Conservation (phyloP, 2,113 vertebrate genomes). For the Cariama cristata region DNA sequence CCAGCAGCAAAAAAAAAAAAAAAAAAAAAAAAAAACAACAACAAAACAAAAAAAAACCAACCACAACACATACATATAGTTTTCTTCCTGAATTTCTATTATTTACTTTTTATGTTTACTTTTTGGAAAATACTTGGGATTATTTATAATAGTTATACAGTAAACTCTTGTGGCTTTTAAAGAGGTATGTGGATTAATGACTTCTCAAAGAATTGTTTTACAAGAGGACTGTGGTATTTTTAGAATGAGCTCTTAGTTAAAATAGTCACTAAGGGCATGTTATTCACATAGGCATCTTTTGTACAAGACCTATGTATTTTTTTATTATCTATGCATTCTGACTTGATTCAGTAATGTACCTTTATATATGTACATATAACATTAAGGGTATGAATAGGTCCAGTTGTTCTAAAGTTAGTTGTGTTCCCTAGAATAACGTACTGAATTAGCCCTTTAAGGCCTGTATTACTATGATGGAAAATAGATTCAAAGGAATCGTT, state of each 20-base stretch:
- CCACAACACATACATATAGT: too few relatives aligned
- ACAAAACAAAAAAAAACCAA: not conserved
- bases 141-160: not conserved
- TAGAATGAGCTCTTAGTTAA: slow-evolving; percentile 19
- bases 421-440: not conserved
- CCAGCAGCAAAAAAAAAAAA: not conserved
- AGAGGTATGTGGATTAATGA: not conserved
- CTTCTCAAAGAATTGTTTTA: slow-evolving; percentile 31
- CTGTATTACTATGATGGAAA: not conserved
- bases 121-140: not conserved
- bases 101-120: not conserved
- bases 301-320: not conserved
- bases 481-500: slow-evolving; percentile 29
- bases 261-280: not conserved
- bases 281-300: not conserved
- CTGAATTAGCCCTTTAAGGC: slow-evolving; percentile 16
- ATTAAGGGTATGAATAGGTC: not conserved
- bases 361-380: not conserved
- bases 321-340: not conserved
- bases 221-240: not conserved
- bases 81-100: not conserved
- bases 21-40: not conserved
- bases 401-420: not conserved
- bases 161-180: not conserved
- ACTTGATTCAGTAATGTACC: not conserved